Conservation (phyloP, 2,888 invertebrate genomes). For the Carterocephalus palaemon region DNA sequence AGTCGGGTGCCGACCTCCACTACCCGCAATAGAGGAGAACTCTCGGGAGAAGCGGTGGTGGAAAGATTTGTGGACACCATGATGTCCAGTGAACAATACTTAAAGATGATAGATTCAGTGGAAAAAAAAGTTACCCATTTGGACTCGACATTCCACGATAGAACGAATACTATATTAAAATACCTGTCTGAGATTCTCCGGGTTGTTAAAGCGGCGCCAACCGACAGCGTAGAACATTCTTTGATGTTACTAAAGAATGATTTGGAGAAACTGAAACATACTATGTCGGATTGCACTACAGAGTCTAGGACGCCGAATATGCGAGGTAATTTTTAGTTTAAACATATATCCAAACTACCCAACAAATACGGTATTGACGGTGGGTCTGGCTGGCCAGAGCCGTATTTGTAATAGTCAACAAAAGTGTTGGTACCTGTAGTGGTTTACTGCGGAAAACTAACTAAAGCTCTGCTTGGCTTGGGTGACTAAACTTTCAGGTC, state of each 20-base stretch:
- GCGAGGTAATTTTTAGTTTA: slow-evolving; percentile 49
- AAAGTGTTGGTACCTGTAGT: too few relatives aligned
- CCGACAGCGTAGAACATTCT: slow-evolving; percentile 39
- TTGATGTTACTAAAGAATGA: slow-evolving; percentile 44
- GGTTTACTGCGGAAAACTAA: too few relatives aligned
- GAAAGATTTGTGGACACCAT: slow-evolving; percentile 65
- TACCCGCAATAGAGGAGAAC: slow-evolving; percentile 19
- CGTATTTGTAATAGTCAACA: too few relatives aligned
- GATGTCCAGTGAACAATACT: slow-evolving; percentile 58
- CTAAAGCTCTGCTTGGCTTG: too few relatives aligned
- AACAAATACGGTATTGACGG: too few relatives aligned
- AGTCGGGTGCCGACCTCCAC: slow-evolving; percentile 34
- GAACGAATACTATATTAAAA: slow-evolving; percentile 52
- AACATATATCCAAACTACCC: too few relatives aligned
- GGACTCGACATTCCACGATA: slow-evolving; percentile 54
- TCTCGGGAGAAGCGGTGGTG: slow-evolving; percentile 47
- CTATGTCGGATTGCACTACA: slow-evolving; percentile 36
- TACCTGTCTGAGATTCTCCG: slow-evolving; percentile 54
- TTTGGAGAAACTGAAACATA: slow-evolving; percentile 44
- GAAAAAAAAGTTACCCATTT: slow-evolving; percentile 55
- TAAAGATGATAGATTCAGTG: slow-evolving; percentile 58
- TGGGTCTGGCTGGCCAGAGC: too few relatives aligned
- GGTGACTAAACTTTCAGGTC: too few relatives aligned
- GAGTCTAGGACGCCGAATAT: slow-evolving; percentile 34
- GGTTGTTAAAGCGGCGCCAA: slow-evolving; percentile 39